Conservation (phyloP, 2,113 vertebrate species). For the Dinomys branickii region DNA sequence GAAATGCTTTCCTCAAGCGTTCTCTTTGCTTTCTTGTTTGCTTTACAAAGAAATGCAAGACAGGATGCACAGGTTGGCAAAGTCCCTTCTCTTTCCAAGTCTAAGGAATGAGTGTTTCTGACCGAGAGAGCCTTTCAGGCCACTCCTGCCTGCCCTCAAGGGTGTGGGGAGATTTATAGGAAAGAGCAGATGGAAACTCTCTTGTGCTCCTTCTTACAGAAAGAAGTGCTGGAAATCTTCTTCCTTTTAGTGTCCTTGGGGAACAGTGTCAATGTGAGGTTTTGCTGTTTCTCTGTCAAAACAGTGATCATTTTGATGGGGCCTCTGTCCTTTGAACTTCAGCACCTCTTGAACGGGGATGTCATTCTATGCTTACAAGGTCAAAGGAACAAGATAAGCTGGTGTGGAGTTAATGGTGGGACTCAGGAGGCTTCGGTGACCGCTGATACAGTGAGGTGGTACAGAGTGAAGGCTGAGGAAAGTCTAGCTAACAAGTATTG, state of each 20-base stretch:
- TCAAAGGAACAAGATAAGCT: neutral
- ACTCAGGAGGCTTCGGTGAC: neutral
- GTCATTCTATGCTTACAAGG: neutral
- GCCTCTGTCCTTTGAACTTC: neutral
- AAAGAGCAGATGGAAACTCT: neutral
- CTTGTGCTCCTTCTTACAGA: neutral
- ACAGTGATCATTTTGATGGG: neutral
- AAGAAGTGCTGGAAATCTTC: neutral
- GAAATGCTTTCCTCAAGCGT: neutral
- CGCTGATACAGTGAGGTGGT: no score
- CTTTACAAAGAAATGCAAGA: neutral
- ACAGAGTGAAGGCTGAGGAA: neutral
- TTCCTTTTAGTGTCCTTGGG: neutral
- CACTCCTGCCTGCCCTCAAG: rapidly evolving
- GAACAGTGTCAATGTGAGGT: neutral
- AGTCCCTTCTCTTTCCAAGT: neutral
- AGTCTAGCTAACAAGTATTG: rapidly evolving
- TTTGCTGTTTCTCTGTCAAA: neutral
- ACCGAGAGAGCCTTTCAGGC: neutral
- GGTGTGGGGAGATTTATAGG: rapidly evolving
- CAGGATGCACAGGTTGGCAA: neutral
- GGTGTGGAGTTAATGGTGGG: neutral
- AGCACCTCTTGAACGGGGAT: no score
- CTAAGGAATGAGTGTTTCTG: neutral
- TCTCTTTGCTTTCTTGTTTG: neutral